phyloP scores from a whole-genome alignment of 2,888 invertebrate genomes.

The Chrysolina oricalcia region DNA sequence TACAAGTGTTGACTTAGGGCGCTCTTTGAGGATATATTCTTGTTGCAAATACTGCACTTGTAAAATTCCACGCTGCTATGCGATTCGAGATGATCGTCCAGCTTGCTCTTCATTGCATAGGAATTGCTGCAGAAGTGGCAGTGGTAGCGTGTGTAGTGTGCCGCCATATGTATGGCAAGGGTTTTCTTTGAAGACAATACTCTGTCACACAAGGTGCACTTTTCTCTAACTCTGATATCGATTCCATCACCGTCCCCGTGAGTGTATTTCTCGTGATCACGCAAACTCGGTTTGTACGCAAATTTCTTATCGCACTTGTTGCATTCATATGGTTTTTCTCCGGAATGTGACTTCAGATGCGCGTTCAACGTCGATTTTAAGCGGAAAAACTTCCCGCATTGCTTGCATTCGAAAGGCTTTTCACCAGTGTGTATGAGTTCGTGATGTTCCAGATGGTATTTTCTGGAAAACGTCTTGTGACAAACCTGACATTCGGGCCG shows the following conservation, averaged over 20 bases:
- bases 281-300: neutral
- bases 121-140: constrained; percentile 54
- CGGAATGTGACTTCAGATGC: constrained; percentile 31
- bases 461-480: constrained; percentile 1
- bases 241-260: neutral
- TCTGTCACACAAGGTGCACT: constrained; percentile 5
- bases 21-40: constrained; percentile 86
- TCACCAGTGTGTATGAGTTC: constrained; percentile 38
- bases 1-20: constrained; percentile 74
- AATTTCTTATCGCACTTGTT: constrained; percentile 54
- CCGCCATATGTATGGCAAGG: constrained; percentile 14
- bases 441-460: constrained; percentile 13
- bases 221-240: neutral
- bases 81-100: constrained; percentile 55
- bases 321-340: constrained; percentile 57
- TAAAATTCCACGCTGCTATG: constrained; percentile 85
- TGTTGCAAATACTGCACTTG: constrained; percentile 83
- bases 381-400: constrained; percentile 22
- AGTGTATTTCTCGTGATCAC: neutral
- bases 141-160: constrained; percentile 15
- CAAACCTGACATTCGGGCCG: neutral
- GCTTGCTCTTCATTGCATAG: constrained; percentile 53
- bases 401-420: constrained; percentile 29
- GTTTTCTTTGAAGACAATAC: constrained; percentile 23
- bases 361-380: neutral